Conservation (phyloP, 2,113 vertebrate genomes). For the Pseudopodoces humilis region DNA sequence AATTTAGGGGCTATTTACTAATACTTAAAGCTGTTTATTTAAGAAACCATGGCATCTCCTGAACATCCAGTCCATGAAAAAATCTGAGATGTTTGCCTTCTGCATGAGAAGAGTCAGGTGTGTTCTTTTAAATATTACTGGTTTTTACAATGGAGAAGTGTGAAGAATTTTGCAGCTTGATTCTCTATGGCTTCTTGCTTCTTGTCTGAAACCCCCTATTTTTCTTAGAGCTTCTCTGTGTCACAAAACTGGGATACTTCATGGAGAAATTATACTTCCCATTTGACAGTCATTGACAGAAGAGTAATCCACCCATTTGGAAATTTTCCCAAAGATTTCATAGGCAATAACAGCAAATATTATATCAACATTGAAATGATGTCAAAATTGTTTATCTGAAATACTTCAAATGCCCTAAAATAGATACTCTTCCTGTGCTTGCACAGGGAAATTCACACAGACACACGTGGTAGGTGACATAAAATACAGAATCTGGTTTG, state of each 20-base stretch:
- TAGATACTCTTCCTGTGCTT: not conserved
- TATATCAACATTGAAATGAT: not conserved
- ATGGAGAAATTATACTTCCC: not conserved
- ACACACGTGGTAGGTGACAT: accelerated
- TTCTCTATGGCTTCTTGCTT: not conserved
- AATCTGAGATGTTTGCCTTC: not conserved
- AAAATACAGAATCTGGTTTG: not conserved
- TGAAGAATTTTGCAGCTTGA: not conserved
- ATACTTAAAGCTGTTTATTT: not conserved
- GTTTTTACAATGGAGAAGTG: not conserved
- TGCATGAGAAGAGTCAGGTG: not conserved
- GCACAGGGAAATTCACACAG: not conserved
- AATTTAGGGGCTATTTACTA: not conserved
- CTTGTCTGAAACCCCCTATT: not conserved
- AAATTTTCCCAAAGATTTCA: not conserved
- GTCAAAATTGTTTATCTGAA: not conserved
- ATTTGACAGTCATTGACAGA: not conserved
- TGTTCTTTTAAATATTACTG: not conserved
- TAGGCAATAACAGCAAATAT: not conserved
- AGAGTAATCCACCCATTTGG: not conserved
- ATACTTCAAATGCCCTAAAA: not conserved
- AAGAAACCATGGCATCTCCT: not conserved
- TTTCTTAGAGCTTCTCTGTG: not conserved
- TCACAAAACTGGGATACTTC: not conserved
- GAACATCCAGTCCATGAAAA: not conserved